phyloP scores from a whole-genome alignment of 2,113 vertebrate species.

The Ceyx melanurus region DNA sequence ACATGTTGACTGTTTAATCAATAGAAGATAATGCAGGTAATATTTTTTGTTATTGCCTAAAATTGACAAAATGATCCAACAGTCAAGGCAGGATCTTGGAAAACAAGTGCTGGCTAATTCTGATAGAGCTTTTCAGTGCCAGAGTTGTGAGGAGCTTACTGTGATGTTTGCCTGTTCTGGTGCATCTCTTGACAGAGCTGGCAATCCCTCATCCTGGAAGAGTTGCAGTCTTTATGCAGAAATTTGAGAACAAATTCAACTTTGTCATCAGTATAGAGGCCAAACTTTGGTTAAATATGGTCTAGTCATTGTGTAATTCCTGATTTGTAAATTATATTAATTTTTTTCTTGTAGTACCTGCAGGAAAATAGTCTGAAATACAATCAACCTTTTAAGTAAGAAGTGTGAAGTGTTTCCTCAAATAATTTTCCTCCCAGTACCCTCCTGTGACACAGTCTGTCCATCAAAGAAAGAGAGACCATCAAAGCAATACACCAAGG shows the following conservation, averaged over 20 bases:
- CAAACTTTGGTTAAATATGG: neutral
- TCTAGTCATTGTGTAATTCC: neutral
- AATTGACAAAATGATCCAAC: neutral
- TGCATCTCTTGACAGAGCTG: neutral
- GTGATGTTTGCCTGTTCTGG: neutral
- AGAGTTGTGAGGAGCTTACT: neutral
- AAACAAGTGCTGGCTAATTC: neutral
- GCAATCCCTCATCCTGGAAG: neutral
- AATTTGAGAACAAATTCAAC: neutral
- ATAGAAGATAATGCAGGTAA: neutral
- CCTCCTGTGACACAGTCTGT: neutral
- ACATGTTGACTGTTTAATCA: neutral
- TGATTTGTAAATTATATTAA: neutral
- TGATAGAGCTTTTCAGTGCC: neutral
- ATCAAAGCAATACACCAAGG: neutral
- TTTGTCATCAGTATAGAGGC: neutral
- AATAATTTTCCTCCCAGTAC: neutral
- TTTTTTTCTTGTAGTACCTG: neutral
- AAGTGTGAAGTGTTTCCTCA: neutral
- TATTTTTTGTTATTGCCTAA: neutral
- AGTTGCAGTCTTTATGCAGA: neutral
- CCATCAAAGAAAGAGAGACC: neutral
- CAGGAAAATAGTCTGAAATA: neutral
- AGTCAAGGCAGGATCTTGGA: neutral
- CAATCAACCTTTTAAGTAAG: neutral